These are phyloP conservation scores for Scaptomyza reducta DNA, from an alignment of 2,888 invertebrate genomes.

Conservation along the genomic window DNA sequence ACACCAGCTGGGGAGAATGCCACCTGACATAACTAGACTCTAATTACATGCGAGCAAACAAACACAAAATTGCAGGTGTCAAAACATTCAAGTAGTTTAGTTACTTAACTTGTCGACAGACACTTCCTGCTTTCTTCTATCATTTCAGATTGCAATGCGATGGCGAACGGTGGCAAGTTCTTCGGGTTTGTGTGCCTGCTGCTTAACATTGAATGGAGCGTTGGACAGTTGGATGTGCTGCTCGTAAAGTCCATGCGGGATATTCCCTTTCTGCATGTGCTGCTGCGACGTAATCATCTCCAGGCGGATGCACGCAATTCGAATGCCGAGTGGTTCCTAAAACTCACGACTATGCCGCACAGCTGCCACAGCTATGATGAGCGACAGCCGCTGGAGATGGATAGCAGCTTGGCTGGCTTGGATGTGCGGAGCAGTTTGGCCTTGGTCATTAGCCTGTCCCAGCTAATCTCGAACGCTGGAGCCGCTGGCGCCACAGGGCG, in stretches of 20 bases:
- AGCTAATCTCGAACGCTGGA: slow-evolving; percentile 47
- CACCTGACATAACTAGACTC: slow-evolving; percentile 66
- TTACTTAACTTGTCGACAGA: not conserved
- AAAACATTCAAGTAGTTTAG: slow-evolving; percentile 39
- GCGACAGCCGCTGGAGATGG: slow-evolving; percentile 13
- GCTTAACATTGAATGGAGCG: not conserved
- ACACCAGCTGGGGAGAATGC: slow-evolving; percentile 21
- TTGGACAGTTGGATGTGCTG: slow-evolving; percentile 22
- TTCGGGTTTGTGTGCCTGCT: slow-evolving; percentile 3
- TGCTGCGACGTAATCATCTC: slow-evolving; percentile 45
- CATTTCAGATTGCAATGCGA: slow-evolving; percentile 48
- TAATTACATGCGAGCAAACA: slow-evolving; percentile 69
- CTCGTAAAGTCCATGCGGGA: slow-evolving; percentile 43
- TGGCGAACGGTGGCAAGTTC: slow-evolving; percentile 26
- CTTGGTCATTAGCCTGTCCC: slow-evolving; percentile 59
- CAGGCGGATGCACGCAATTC: slow-evolving; percentile 58
- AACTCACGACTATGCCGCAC: slow-evolving; percentile 31
- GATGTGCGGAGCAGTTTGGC: slow-evolving; percentile 61
- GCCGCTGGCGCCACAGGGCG: slow-evolving; percentile 50
- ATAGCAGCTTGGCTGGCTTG: not conserved
- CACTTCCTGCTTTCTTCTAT: not conserved
- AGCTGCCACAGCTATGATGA: slow-evolving; percentile 41
- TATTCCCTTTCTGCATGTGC: slow-evolving; percentile 55
- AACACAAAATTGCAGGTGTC: slow-evolving; percentile 71
- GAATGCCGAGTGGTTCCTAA: slow-evolving; percentile 67